A percentile compares a stretch with the other conserved stretches of the same genome.
These are phyloP conservation scores for Pantherophis vulpinus DNA, from an alignment of 2,797 vertebrate genomes.

Conservation along the genomic window DNA sequence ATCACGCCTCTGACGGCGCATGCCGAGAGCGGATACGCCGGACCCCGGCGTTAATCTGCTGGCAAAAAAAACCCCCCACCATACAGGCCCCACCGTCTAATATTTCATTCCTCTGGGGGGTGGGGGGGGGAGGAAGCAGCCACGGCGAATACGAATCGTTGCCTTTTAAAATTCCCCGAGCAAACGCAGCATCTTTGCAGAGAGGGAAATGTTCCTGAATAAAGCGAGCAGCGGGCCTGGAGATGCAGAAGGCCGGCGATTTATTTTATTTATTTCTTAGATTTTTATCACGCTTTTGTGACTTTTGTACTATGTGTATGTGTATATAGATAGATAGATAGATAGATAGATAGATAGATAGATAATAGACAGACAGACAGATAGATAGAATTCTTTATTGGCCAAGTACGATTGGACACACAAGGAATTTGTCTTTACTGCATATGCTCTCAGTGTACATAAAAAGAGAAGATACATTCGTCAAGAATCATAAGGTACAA, in stretches of 20 bases:
- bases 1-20: background rate
- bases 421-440: too few relatives aligned
- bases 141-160: background rate
- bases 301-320: background rate
- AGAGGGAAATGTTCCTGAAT: too few relatives aligned
- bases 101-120: background rate
- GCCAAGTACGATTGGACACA: too few relatives aligned
- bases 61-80: background rate
- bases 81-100: background rate
- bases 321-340: background rate
- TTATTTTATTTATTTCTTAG: background rate
- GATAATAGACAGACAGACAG: too few relatives aligned
- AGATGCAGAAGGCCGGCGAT: too few relatives aligned
- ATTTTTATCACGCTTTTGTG: background rate
- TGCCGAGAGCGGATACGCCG: background rate
- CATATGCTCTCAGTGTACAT: too few relatives aligned
- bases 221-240: too few relatives aligned
- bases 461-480: too few relatives aligned
- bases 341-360: too few relatives aligned
- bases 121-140: background rate
- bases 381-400: too few relatives aligned
- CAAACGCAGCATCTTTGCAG: background rate
- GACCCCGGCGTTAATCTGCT: background rate
- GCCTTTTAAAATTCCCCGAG: background rate
- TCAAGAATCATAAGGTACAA: too few relatives aligned